Conservation (phyloP, 1,140 invertebrate species). For the Aculops lycopersici region DNA sequence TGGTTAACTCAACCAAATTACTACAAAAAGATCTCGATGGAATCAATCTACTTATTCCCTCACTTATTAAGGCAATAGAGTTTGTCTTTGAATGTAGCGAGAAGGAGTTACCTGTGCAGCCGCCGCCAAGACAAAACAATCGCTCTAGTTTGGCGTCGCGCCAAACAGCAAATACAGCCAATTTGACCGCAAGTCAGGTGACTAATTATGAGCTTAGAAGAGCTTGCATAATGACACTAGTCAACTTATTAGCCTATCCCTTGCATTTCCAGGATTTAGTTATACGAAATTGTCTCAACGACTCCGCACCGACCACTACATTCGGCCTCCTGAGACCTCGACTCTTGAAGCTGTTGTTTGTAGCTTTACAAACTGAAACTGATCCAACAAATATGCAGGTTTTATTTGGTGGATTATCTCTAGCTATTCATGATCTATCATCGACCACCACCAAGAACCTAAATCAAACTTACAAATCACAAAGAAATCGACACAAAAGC, state of each 20-base stretch:
- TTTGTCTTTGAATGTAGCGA: slow-evolving; percentile 41
- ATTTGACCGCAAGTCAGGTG: background rate
- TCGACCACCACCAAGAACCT: too few relatives aligned
- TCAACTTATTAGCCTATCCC: slow-evolving; percentile 58
- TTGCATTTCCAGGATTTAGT: slow-evolving; percentile 37
- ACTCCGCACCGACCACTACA: slow-evolving; percentile 17
- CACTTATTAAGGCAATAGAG: slow-evolving; percentile 56
- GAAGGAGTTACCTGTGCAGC: background rate
- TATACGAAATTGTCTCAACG: slow-evolving; percentile 11
- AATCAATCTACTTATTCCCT: slow-evolving; percentile 55
- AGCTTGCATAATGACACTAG: slow-evolving; percentile 53
- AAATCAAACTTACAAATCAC: too few relatives aligned
- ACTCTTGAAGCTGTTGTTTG: slow-evolving; percentile 49
- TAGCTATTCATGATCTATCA: background rate
- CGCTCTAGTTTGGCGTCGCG: background rate
- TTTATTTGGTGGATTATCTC: slow-evolving; percentile 24
- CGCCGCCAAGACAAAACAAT: background rate
- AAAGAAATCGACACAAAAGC: background rate
- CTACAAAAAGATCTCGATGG: slow-evolving; percentile 70
- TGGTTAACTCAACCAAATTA: slow-evolving; percentile 42
- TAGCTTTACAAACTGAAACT: slow-evolving; percentile 46
- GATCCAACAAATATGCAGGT: slow-evolving; percentile 64
- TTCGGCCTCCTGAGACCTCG: slow-evolving; percentile 45
- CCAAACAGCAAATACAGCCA: background rate
- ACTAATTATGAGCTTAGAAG: slow-evolving; percentile 41